Base-by-base conservation (phyloP, 2,797 vertebrate genomes). In the Botia kubotai region DNA sequence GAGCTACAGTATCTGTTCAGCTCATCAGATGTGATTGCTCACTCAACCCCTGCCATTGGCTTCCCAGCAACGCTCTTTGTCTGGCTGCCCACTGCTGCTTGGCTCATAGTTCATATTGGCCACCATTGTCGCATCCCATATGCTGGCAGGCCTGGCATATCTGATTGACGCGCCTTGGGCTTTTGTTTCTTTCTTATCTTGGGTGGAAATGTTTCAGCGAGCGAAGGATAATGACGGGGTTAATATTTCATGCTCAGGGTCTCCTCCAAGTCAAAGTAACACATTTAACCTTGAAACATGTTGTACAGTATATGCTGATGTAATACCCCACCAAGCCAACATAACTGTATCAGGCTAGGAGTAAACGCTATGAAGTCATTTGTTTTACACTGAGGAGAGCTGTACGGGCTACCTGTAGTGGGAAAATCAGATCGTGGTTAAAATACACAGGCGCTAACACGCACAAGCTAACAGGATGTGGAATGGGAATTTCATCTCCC, bases 21-120 rank as follows among this genome's bases (percentile, higher is more conserved):
- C 29, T n/a, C 46, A 72, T 76, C 71, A 68, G 75, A 83, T 53
- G 70, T 33, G 72, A 83, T 63, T 71, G 36, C 63, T 68, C 65
- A 29, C 63, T 50, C 60, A 63, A 80, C 63, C 62, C 53, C 52
- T 67, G 57, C 60, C 23, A 60, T 36, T 81, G 71, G 72, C 69
- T 83, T 82, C 72, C 78, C 55, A 17, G 12, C 55, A 68, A 29
- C 2, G 4, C 62, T 78, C 46, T 46, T 83, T 63, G 55, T 83
- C 63, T 79, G 78, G 75, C 83, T 84, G 80, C 71, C 50, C 71
- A 72, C 66, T 75, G 71, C 75, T 79, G 80, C 72, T 73, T 81
- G 77, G 63, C 72, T 76, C 80, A 50, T 74, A 72, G 55, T 72
- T 72, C 68, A 72, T 70, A 58, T 74, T 69, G 77, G 46, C 74